Evolutionary conservation across 2,113 vertebrate genomes (phyloP), one percentile per base, ranked within the genome.

Genomic region (Triplophysa siluroides): DNA sequence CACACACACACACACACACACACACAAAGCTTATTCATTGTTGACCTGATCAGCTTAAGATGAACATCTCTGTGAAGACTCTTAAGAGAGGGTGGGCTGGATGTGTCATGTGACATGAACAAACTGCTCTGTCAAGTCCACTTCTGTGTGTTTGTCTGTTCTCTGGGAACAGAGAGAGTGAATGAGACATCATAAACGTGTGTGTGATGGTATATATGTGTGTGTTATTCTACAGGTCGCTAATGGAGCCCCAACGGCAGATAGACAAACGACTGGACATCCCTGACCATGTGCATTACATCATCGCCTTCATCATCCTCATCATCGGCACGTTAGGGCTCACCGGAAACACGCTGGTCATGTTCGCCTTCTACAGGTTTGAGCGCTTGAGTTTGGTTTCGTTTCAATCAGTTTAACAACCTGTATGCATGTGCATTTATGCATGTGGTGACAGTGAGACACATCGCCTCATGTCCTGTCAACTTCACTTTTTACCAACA

Each of bases 341-440:
- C 64, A 85, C 95, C 47, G 97, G 96, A 43, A 98, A 98, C 16
- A 91, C 94, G 13, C 89, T 96, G 38, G 96, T 98, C 89, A 95
- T 98, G 90, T 97, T 96, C 13, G 95, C 93, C 72, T 96, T 98
- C 89, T 96, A 93, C 91, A 97, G 96, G 97, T 98, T 90, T 52
- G 88, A 87, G 11, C 5, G 26, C 16, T 54, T 9, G 54, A 10
- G 26, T 18, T 16, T 50, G 47, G 13, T 38, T 38, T 8, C 6
- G 33, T 38, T 38, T 38, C 43, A 45, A 45, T 45, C 2, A 52
- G 54, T 10, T 58, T 21, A n/a, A 16, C 50, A 54, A 18, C 3
- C 50, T 7, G 33, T 7, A 7, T 38, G 1, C 33, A 38, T 12
- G 47, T 50, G 47, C 4, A 54, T 16, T 19, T 18, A 8, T 54